Conservation (phyloP, 2,888 invertebrate genomes). For the Imbricaverruca yamaguchii region DNA sequence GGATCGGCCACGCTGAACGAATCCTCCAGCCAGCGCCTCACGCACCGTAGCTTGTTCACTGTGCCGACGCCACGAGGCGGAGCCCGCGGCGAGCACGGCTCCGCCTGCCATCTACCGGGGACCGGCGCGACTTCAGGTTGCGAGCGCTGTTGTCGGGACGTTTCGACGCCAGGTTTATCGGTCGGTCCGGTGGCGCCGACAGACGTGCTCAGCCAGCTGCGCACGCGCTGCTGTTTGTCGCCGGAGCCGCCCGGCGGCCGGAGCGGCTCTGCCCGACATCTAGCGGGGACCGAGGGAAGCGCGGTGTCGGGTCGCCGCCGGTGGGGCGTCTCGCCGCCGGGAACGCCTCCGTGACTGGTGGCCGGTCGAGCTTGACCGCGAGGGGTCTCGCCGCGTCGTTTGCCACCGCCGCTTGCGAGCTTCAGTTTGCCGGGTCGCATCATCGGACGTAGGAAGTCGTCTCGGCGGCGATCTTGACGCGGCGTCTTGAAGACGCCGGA, state of each 20-base stretch:
- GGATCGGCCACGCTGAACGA: neutral
- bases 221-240: no score
- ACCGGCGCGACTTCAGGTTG: no score
- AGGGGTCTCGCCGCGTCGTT: neutral
- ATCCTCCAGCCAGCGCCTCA: neutral
- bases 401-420: neutral
- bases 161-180: no score
- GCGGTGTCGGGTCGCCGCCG: neutral
- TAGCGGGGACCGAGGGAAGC: neutral
- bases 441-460: neutral
- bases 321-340: neutral
- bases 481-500: no score
- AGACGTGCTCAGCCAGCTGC: no score
- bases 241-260: neutral
- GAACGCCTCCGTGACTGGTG: neutral
- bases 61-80: no score
- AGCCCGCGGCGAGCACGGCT: no score
- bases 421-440: neutral
- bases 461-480: no score
- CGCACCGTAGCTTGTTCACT: neutral
- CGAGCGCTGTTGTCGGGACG: no score
- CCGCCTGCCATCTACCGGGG: no score
- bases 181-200: no score
- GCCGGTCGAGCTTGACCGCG: neutral
- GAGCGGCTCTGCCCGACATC: neutral